Conservation (phyloP, 2,797 vertebrate species). For the Sebastes hubbsi region DNA sequence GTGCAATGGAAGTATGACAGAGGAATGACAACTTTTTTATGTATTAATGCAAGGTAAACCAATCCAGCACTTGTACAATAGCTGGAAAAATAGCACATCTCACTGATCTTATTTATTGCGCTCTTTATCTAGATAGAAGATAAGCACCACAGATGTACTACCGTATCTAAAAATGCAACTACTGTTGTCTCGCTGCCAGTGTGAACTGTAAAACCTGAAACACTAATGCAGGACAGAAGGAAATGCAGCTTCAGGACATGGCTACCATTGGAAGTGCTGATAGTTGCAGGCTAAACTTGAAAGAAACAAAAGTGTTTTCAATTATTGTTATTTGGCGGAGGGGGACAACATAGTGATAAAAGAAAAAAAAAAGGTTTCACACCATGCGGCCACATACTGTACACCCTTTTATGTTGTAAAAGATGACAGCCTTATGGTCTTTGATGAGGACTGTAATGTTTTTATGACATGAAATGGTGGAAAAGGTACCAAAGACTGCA, state of each 20-base stretch:
- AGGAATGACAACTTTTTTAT: neutral
- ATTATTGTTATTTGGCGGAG: neutral
- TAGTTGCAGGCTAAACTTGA: neutral
- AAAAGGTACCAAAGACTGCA: neutral
- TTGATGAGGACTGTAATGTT: neutral
- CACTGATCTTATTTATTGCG: neutral
- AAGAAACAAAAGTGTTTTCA: neutral
- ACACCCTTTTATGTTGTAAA: conserved; percentile 20
- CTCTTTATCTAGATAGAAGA: neutral
- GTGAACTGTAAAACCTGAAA: conserved; percentile 2
- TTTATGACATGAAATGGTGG: neutral
- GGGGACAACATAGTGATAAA: neutral
- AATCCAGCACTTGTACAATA: neutral
- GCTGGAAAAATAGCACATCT: neutral
- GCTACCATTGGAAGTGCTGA: neutral
- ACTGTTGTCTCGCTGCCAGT: neutral
- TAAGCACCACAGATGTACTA: neutral
- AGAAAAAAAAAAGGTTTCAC: neutral
- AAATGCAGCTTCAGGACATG: neutral
- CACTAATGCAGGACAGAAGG: neutral
- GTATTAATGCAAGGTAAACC: neutral
- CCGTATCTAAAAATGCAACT: neutral
- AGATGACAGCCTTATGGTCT: conserved; percentile 3
- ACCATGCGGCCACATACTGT: neutral
- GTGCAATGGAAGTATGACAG: neutral